A percentile compares a stretch with the other conserved stretches of the same genome.
Evolutionary conservation across 2,888 invertebrate species (phyloP).

Genomic region (Druceiella hillmani): DNA sequence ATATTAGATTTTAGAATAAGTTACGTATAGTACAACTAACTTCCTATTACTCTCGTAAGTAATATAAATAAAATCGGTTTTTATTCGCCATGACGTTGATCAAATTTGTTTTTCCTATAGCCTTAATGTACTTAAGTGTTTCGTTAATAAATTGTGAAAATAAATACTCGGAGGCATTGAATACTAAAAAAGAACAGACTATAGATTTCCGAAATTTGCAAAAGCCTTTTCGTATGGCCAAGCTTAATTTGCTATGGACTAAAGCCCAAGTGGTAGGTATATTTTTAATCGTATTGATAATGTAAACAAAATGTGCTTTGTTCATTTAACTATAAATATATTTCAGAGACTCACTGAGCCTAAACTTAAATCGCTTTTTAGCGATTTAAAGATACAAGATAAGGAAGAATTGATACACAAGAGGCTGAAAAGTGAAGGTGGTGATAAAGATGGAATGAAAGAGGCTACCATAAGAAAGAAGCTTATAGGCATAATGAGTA

Average conservation of each 20-base stretch:
- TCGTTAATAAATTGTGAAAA: no score
- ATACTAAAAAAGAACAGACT: constrained; percentile 36
- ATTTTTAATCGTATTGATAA: background rate
- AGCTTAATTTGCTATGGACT: constrained; percentile 82
- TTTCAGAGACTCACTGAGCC: constrained; percentile 73
- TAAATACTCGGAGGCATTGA: constrained; percentile 62
- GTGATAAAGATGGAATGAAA: constrained; percentile 81
- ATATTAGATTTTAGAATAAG: no score
- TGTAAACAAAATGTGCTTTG: background rate
- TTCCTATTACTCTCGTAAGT: no score
- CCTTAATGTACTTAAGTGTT: no score
- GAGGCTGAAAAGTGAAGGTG: constrained; percentile 72
- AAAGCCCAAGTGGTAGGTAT: constrained; percentile 80
- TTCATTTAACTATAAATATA: constrained; percentile 5
- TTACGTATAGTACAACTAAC: no score
- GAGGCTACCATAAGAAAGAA: constrained; percentile 77
- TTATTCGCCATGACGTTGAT: no score
- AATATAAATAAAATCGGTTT: no score
- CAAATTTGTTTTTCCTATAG: no score
- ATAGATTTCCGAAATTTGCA: constrained; percentile 66
- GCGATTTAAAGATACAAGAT: constrained; percentile 87
- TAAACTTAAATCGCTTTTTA: constrained; percentile 79
- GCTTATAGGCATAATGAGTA: constrained; percentile 74
- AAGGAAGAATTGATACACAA: constrained; percentile 87
- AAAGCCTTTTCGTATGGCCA: constrained; percentile 85